phyloP scores from a whole-genome alignment of 2,888 invertebrate species.

The Cyaniris semiargus region DNA sequence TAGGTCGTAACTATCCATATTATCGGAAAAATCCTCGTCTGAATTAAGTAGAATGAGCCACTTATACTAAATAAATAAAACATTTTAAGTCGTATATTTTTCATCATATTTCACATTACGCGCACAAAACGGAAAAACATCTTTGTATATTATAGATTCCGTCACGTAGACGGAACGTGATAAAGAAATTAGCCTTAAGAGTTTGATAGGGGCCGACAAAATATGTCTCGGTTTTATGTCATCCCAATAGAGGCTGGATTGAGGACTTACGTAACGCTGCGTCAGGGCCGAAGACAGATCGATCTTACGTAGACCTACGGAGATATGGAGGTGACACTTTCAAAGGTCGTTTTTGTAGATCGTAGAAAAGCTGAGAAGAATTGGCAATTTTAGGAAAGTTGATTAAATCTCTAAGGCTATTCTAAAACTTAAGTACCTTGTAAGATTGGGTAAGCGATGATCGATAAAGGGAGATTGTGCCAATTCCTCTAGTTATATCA shows the following conservation, averaged over 20 bases:
- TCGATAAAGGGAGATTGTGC: too few relatives aligned
- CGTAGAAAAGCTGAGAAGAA: neutral
- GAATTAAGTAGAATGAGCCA: neutral
- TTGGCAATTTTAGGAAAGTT: neutral
- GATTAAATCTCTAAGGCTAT: neutral
- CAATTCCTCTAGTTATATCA: too few relatives aligned
- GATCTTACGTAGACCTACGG: slow-evolving; percentile 23
- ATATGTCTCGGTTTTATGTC: slow-evolving; percentile 40
- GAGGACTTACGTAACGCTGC: slow-evolving; percentile 36
- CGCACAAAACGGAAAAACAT: neutral
- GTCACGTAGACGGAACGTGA: neutral
- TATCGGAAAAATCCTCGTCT: neutral
- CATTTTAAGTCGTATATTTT: neutral
- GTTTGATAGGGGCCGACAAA: slow-evolving; percentile 38
- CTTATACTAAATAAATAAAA: neutral
- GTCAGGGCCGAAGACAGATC: slow-evolving; percentile 33
- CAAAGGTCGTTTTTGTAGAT: neutral
- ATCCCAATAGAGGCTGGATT: slow-evolving; percentile 39
- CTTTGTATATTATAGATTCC: neutral
- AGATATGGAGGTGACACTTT: neutral
- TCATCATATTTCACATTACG: neutral
- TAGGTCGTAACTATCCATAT: neutral
- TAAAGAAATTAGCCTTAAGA: slow-evolving; percentile 31
- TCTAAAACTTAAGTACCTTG: neutral
- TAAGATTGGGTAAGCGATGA: neutral